Evolutionary conservation across 2,113 vertebrate genomes (phyloP).

Genomic region (Upupa epops): DNA sequence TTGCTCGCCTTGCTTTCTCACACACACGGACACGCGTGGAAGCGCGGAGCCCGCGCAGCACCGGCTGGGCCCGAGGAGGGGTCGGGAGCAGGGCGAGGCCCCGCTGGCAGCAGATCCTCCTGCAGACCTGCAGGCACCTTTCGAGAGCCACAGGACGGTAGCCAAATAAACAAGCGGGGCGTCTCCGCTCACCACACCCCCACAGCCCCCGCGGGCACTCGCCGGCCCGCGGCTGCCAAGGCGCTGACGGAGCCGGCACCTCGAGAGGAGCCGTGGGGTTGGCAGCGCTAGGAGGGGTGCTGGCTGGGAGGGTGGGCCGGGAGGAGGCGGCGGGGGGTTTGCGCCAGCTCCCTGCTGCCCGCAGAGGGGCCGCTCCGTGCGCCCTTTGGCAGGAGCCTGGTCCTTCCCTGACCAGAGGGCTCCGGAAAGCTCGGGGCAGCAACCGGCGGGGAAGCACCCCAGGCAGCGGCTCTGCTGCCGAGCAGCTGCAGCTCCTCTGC

Average conservation of each 20-base stretch:
- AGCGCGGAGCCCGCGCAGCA: neutral
- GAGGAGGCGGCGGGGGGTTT: neutral
- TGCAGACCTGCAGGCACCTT: slow-evolving; percentile 68
- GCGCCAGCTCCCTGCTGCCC: neutral
- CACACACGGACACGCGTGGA: neutral
- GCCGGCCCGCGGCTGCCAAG: neutral
- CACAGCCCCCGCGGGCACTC: neutral
- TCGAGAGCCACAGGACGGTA: slow-evolving; percentile 41
- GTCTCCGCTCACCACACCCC: slow-evolving; percentile 34
- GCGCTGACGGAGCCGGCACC: neutral
- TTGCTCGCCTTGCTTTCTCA: neutral
- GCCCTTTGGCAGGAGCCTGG: neutral
- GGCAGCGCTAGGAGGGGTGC: neutral
- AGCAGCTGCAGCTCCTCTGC: neutral
- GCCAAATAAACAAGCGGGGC: slow-evolving; percentile 49
- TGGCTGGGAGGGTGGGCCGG: neutral
- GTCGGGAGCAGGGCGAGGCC: slow-evolving; percentile 47
- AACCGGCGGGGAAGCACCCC: neutral
- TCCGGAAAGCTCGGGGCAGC: neutral
- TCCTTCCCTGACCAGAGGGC: neutral
- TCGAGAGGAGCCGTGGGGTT: neutral
- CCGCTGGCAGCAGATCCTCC: slow-evolving; percentile 29
- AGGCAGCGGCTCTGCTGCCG: neutral
- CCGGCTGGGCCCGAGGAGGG: neutral
- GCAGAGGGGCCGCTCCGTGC: neutral